Percentiles rank a stretch among this genome's conserved stretches.
These are phyloP conservation scores for Portevinia maculata DNA, from an alignment of 2,888 invertebrate genomes.

Conservation along the genomic window DNA sequence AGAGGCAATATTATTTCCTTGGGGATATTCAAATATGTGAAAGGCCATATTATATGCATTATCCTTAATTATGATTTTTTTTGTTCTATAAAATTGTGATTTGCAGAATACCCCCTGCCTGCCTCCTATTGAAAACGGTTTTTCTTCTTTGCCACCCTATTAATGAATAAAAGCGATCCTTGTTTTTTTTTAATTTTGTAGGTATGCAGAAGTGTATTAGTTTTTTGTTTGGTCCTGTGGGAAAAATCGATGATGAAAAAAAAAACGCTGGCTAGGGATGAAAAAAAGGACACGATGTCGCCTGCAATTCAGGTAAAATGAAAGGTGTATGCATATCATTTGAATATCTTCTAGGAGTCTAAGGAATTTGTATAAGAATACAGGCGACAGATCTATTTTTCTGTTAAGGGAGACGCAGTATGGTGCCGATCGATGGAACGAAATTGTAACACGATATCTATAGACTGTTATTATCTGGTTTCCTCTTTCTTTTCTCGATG, in stretches of 20 bases:
- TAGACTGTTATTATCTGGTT: constrained; percentile 36
- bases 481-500: neutral
- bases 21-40: constrained; percentile 61
- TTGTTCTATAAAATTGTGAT: constrained; percentile 36
- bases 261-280: constrained; percentile 64
- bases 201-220: constrained; percentile 1
- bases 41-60: constrained; percentile 61
- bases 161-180: constrained; percentile 44
- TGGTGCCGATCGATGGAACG: constrained; percentile 59
- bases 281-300: constrained; percentile 52
- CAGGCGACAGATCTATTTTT: constrained; percentile 6
- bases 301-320: constrained; percentile 58
- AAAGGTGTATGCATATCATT: constrained; percentile 72
- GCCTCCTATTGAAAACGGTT: constrained; percentile 30
- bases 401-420: constrained; percentile 41
- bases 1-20: neutral
- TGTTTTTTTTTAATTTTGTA: constrained; percentile 17
- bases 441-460: constrained; percentile 73
- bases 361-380: constrained; percentile 24
- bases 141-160: constrained; percentile 3
- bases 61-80: constrained; percentile 70
- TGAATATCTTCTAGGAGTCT: constrained; percentile 55
- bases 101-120: constrained; percentile 14
- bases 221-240: constrained; percentile 56
- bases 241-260: constrained; percentile 72